Evolutionary conservation across 2,113 vertebrate species (phyloP).

Genomic region (Neolamprologus brichardi): DNA sequence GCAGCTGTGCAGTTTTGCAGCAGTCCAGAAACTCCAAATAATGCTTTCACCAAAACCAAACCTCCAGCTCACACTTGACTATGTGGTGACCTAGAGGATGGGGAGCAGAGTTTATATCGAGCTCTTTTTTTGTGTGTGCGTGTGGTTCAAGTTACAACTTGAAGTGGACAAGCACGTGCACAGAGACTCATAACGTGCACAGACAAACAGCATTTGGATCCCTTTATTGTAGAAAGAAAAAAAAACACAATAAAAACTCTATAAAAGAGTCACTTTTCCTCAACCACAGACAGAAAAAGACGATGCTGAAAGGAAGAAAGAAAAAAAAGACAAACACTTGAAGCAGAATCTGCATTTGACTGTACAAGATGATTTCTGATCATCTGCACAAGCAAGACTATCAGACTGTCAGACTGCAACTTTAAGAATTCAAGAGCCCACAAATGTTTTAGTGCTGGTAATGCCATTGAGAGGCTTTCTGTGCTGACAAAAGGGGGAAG

Average conservation of each 20-base stretch:
- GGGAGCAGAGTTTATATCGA: neutral
- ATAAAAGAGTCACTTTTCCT: neutral
- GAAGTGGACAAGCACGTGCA: neutral
- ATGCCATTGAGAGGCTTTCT: conserved; percentile 1
- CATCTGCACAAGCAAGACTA: conserved; percentile 12
- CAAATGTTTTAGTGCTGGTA: conserved; percentile 22
- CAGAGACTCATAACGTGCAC: neutral
- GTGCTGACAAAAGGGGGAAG: conserved; percentile 7
- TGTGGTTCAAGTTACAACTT: neutral
- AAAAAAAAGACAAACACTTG: conserved; percentile 13
- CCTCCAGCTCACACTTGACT: neutral
- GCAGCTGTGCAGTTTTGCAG: conserved; percentile 1
- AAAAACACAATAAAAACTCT: neutral
- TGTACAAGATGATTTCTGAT: neutral
- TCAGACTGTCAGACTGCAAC: conserved; percentile 28
- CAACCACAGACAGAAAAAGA: neutral
- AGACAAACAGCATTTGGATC: conserved; percentile 13
- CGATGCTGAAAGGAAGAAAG: neutral
- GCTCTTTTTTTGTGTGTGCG: neutral
- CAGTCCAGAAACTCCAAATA: conserved; percentile 10
- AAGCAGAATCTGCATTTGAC: conserved; percentile 21
- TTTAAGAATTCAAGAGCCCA: neutral
- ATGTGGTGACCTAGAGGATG: neutral
- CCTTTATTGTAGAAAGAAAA: conserved; percentile 29
- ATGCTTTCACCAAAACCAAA: conserved; percentile 25